phyloP scores from a whole-genome alignment of 2,888 invertebrate genomes.

The Phortica okadai region DNA sequence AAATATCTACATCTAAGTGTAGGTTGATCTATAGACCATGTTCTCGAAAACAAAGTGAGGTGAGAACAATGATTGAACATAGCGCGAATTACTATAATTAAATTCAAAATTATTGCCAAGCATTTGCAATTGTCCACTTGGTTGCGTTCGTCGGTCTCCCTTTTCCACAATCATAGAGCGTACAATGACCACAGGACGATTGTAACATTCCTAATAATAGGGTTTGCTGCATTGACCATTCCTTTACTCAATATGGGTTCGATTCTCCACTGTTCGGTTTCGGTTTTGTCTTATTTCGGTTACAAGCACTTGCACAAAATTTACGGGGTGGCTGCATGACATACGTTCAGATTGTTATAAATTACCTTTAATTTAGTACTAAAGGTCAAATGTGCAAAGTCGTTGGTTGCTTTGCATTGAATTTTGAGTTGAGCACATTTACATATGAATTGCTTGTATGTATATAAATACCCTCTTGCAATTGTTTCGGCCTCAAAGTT shows the following conservation, averaged over 20 bases:
- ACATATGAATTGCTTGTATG: not conserved
- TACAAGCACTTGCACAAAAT: slow-evolving; percentile 50
- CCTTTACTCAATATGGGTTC: slow-evolving; percentile 62
- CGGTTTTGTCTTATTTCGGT: slow-evolving; percentile 41
- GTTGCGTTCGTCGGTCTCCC: slow-evolving; percentile 47
- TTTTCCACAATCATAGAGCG: slow-evolving; percentile 27
- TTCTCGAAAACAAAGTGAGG: not conserved
- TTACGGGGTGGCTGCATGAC: slow-evolving; percentile 44
- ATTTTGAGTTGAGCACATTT: not conserved
- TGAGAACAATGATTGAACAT: not conserved
- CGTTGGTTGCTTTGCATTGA: not conserved
- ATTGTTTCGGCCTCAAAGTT: not conserved
- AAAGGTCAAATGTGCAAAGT: slow-evolving; percentile 39
- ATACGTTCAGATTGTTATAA: slow-evolving; percentile 37
- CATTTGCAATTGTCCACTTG: slow-evolving; percentile 75
- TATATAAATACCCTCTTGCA: not conserved
- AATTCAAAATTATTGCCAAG: slow-evolving; percentile 75
- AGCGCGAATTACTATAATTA: slow-evolving; percentile 73
- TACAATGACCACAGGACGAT: not conserved
- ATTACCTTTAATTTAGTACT: slow-evolving; percentile 42
- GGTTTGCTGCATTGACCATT: slow-evolving; percentile 41
- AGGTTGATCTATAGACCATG: not conserved
- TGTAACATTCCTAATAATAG: slow-evolving; percentile 64
- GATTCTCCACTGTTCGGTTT: slow-evolving; percentile 36
- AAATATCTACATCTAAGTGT: not conserved